Evolutionary conservation across 2,888 invertebrate species (phyloP).

Genomic region (Ditula angustiorana): DNA sequence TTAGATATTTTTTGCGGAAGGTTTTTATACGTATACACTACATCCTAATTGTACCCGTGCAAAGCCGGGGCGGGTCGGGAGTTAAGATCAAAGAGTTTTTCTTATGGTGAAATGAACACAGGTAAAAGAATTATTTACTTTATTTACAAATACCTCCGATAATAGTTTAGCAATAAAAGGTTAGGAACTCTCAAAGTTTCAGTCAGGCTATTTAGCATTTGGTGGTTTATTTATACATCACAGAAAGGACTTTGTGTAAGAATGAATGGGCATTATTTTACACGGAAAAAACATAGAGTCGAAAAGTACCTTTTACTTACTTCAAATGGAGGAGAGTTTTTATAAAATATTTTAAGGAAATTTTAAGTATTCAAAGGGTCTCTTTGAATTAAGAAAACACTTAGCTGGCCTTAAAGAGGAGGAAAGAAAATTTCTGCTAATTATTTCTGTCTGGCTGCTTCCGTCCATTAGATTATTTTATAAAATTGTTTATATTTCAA

Average conservation of each 20-base stretch:
- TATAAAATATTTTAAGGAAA: constrained; percentile 45
- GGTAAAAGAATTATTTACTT: too few species aligned
- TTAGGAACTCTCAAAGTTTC: background rate
- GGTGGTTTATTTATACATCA: background rate
- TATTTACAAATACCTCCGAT: too few species aligned
- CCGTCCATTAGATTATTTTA: constrained; percentile 44
- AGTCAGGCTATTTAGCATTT: background rate
- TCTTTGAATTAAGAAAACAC: constrained; percentile 45
- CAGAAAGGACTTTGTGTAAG: background rate
- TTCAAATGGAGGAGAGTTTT: constrained; percentile 34
- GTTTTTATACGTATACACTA: too few species aligned
- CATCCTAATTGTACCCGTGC: too few species aligned
- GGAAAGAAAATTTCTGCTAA: constrained; percentile 44
- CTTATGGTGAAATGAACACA: too few species aligned
- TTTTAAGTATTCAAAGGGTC: constrained; percentile 45
- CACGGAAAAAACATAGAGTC: constrained; percentile 16
- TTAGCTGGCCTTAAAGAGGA: constrained; percentile 43
- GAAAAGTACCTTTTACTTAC: constrained; percentile 30
- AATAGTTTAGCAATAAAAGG: too few species aligned
- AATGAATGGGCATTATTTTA: constrained; percentile 17
- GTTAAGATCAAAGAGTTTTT: too few species aligned
- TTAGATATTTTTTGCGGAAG: too few species aligned
- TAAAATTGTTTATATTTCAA: constrained; percentile 35
- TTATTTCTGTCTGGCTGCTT: constrained; percentile 47
- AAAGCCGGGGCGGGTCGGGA: too few species aligned